phyloP scores from a whole-genome alignment of 2,797 vertebrate genomes.

The Pyrrhura leucotis region DNA sequence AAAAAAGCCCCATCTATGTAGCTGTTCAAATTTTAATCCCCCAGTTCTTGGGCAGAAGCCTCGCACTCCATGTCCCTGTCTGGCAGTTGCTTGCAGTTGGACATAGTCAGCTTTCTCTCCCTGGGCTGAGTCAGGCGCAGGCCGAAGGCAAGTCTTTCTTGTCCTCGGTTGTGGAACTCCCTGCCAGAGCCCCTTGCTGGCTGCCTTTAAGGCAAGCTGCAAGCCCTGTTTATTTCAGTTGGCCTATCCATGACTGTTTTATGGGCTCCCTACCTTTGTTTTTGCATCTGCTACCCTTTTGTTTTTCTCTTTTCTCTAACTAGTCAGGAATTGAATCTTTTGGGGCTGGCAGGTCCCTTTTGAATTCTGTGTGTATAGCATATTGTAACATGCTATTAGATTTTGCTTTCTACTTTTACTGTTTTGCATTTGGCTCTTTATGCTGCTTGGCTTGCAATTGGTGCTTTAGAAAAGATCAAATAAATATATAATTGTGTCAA shows the following conservation, averaged over 20 bases:
- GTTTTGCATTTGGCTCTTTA: slow-evolving; percentile 57
- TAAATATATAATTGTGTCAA: slow-evolving; percentile 60
- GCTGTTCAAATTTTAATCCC: slow-evolving; percentile 42
- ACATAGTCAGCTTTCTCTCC: slow-evolving; percentile 27
- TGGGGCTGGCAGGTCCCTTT: slow-evolving; percentile 59
- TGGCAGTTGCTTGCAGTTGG: slow-evolving; percentile 58
- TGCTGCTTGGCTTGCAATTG: slow-evolving; percentile 50
- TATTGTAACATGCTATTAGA: slow-evolving; percentile 67
- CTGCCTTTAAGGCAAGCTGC: slow-evolving; percentile 73
- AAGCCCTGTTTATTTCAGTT: slow-evolving; percentile 73
- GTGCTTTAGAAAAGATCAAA: slow-evolving; percentile 63
- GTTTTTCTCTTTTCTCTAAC: slow-evolving; percentile 60
- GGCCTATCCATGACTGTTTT: slow-evolving; percentile 73
- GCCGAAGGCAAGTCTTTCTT: slow-evolving; percentile 66
- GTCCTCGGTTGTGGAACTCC: slow-evolving; percentile 45
- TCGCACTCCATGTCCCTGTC: neutral
- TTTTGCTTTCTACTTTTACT: slow-evolving; percentile 60
- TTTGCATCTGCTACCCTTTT: slow-evolving; percentile 77
- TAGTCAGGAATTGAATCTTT: slow-evolving; percentile 68
- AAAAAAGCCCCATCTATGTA: neutral
- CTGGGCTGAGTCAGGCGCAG: slow-evolving; percentile 31
- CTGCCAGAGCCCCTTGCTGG: slow-evolving; percentile 73
- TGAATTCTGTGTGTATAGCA: slow-evolving; percentile 54
- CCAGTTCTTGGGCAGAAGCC: slow-evolving; percentile 28
- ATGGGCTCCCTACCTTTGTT: slow-evolving; percentile 75